Evolutionary conservation across 2,113 vertebrate species (phyloP).

Genomic region (Grallaria varia): DNA sequence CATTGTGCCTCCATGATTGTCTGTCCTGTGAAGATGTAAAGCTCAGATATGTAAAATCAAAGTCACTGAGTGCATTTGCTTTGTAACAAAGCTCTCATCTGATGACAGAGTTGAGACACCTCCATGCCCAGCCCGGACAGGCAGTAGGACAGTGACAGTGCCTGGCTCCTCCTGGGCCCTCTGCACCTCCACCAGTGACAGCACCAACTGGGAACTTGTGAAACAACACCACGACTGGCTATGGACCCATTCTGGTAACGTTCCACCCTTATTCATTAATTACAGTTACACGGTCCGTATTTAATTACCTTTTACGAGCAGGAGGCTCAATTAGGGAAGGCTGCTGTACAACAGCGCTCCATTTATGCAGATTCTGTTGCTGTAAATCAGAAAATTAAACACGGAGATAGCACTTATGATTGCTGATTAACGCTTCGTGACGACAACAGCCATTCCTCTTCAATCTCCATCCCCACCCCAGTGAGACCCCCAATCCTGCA

Average conservation of each 20-base stretch:
- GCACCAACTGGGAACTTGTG: neutral
- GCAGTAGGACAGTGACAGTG: rapidly evolving
- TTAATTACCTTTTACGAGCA: conserved; percentile 47
- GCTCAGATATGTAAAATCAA: neutral
- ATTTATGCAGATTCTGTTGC: neutral
- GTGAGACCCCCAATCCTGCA: rapidly evolving
- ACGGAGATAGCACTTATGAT: neutral
- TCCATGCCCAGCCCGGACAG: neutral
- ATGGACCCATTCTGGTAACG: neutral
- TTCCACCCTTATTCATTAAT: conserved; percentile 3
- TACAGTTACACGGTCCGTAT: neutral
- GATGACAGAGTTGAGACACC: rapidly evolving
- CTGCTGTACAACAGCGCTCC: neutral
- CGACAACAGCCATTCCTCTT: neutral
- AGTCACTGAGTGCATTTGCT: neutral
- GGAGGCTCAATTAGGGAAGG: conserved; percentile 29
- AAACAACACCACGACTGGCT: neutral
- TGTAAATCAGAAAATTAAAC: conserved; percentile 29
- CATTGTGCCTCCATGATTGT: neutral
- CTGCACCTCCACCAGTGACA: neutral
- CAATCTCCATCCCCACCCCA: neutral
- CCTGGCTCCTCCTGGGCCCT: neutral
- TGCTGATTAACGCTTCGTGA: neutral
- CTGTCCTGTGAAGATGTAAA: neutral
- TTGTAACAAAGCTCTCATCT: neutral